Conservation (phyloP, 2,797 vertebrate genomes). For the Toxotes lorentzi region DNA sequence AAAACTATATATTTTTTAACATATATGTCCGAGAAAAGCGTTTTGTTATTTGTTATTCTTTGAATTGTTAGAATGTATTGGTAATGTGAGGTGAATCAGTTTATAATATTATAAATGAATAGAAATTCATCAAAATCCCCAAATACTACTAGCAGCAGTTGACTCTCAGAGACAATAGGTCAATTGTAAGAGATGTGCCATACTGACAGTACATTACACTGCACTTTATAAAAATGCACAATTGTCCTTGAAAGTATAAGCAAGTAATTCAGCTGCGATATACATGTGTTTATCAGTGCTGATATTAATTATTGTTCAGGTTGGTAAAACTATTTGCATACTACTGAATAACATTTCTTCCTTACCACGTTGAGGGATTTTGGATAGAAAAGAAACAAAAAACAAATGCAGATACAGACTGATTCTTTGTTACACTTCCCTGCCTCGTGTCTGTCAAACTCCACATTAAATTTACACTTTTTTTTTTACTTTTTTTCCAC, state of each 20-base stretch:
- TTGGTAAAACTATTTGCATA: too few species aligned
- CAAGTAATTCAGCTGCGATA: not conserved
- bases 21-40: too few species aligned
- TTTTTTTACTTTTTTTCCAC: conserved; percentile 40
- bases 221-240: not conserved
- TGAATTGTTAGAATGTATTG: too few species aligned
- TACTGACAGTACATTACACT: not conserved
- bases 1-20: too few species aligned
- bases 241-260: too few species aligned
- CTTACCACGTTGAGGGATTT: too few species aligned
- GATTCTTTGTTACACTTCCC: not conserved
- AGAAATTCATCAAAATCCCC: not conserved
- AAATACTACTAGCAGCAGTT: not conserved
- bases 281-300: not conserved
- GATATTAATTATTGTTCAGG: not conserved
- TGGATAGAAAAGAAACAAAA: not conserved
- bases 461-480: not conserved
- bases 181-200: not conserved
- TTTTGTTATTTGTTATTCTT: too few species aligned
- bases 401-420: not conserved
- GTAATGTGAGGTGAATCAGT: not conserved
- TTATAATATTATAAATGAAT: not conserved
- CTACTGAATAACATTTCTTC: too few species aligned
- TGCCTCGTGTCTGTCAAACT: not conserved
- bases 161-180: not conserved